Conservation (phyloP, 2,797 vertebrate species). For the Rhodeus uyekii region DNA sequence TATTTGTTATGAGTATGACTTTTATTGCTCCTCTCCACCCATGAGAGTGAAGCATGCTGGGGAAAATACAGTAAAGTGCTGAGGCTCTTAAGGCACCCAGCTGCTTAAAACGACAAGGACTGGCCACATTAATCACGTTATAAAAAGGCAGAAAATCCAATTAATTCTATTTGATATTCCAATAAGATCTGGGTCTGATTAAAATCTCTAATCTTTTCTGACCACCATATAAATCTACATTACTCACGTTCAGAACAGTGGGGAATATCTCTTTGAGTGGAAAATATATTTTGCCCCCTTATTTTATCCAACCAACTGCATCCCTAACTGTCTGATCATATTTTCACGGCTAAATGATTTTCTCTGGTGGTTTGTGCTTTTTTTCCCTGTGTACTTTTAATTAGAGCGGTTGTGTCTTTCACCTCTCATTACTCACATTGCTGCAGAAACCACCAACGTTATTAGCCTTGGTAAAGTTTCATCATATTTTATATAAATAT, state of each 20-base stretch:
- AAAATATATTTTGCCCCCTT: conserved; percentile 45
- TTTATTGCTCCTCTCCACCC: conserved; percentile 48
- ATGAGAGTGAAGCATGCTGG: conserved; percentile 47
- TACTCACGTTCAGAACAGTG: conserved; percentile 59
- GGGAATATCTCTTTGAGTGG: conserved; percentile 47
- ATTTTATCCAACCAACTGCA: conserved; percentile 66
- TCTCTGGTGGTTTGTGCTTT: conserved; percentile 55
- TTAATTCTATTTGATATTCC: conserved; percentile 70
- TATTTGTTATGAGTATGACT: conserved; percentile 52
- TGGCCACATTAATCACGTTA: conserved; percentile 67
- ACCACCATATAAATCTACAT: conserved; percentile 64
- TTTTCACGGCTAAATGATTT: conserved; percentile 66
- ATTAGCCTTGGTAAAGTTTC: conserved; percentile 49
- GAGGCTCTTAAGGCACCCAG: conserved; percentile 43
- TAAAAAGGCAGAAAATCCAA: conserved; percentile 71
- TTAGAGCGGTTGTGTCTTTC: conserved; percentile 66
- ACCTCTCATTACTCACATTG: conserved; percentile 64
- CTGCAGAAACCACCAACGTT: conserved; percentile 52
- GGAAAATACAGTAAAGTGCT: conserved; percentile 36
- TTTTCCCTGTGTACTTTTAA: conserved; percentile 66
- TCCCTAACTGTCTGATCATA: conserved; percentile 71
- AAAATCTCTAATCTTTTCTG: conserved; percentile 70
- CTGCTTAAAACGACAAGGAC: conserved; percentile 52
- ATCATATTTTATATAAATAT: neutral
- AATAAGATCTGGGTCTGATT: conserved; percentile 70